Percentiles rank a stretch among this genome's conserved stretches.
These are phyloP conservation scores for Eristalis pertinax DNA, from an alignment of 2,888 invertebrate genomes.

Conservation along the genomic window DNA sequence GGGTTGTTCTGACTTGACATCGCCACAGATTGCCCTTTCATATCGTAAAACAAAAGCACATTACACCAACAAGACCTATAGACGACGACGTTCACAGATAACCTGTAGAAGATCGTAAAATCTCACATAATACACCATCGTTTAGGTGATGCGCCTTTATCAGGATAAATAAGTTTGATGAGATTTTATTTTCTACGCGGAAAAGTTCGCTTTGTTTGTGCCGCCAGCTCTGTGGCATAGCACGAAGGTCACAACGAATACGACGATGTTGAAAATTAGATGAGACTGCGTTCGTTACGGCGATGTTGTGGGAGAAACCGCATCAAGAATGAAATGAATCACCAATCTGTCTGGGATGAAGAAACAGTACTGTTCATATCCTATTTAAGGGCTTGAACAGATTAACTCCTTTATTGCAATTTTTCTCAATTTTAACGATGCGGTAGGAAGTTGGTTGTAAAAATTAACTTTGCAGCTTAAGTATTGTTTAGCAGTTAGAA, in stretches of 20 bases:
- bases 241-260: conserved; percentile 7
- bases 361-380: background rate
- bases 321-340: conserved; percentile 25
- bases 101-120: conserved; percentile 57
- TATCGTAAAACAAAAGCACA: conserved; percentile 39
- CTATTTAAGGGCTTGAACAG: background rate
- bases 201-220: conserved; percentile 34
- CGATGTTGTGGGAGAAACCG: background rate
- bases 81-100: conserved; percentile 31
- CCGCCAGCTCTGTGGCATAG: background rate
- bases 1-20: conserved; percentile 23
- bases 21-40: conserved; percentile 29
- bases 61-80: background rate
- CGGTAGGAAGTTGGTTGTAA: conserved; percentile 16
- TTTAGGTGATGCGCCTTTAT: conserved; percentile 49
- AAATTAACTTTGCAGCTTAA: conserved; percentile 46
- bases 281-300: background rate
- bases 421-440: conserved; percentile 48
- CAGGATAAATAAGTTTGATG: conserved; percentile 60
- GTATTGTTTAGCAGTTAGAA: conserved; percentile 20
- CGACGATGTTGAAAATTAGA: conserved; percentile 15
- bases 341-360: background rate
- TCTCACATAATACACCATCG: conserved; percentile 31
- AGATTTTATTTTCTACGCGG: conserved; percentile 49
- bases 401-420: conserved; percentile 50